Evolutionary conservation across 1,140 invertebrate genomes (phyloP).

Genomic region (Wiebesia pumilae): DNA sequence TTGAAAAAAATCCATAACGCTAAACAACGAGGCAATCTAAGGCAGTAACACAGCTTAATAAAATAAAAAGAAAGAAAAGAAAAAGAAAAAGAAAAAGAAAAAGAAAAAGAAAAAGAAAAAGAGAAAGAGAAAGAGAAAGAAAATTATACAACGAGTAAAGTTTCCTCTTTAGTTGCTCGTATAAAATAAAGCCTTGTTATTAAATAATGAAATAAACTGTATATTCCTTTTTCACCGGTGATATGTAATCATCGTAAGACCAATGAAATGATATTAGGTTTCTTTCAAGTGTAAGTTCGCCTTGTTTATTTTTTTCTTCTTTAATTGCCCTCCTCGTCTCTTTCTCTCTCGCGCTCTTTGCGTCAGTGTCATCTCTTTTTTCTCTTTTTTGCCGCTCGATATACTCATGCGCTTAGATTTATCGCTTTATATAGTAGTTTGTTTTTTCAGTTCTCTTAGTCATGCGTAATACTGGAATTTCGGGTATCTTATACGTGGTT

Average conservation of each 20-base stretch:
- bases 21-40: not conserved
- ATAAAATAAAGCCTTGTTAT: not conserved
- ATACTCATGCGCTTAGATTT: slow-evolving; percentile 34
- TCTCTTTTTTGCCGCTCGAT: not conserved
- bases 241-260: not conserved
- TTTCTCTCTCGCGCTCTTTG: not conserved
- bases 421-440: slow-evolving; percentile 1
- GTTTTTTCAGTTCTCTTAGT: not conserved
- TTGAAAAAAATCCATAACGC: not conserved
- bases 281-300: not conserved
- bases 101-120: too few relatives aligned
- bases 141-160: not conserved
- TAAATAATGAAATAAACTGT: not conserved
- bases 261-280: not conserved
- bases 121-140: too few relatives aligned
- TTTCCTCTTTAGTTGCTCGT: not conserved
- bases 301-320: not conserved
- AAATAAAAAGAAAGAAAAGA: too few relatives aligned
- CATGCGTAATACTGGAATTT: slow-evolving; percentile 36
- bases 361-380: not conserved
- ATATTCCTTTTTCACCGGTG: not conserved
- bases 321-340: not conserved
- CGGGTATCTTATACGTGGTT: not conserved
- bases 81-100: too few relatives aligned
- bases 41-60: not conserved